Base-by-base conservation (phyloP, 2,113 vertebrate genomes). In the Puntigrus tetrazona region DNA sequence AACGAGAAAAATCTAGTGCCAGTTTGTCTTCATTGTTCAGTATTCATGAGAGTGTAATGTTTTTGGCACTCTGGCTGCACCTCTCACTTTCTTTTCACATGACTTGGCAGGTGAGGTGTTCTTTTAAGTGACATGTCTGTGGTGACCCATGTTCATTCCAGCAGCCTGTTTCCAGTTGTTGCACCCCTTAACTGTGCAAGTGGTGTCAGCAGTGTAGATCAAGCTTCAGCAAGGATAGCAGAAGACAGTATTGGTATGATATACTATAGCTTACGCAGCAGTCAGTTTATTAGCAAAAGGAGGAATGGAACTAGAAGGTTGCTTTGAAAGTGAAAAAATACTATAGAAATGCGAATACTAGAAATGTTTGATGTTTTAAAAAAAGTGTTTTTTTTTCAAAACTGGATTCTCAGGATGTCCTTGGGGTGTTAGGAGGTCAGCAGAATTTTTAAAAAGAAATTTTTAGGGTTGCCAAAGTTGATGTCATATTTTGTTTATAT, bases 161-260 rank as follows among this genome's bases (percentile, higher is more conserved):
- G 74, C 50, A 77, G 50, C 47, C 74, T 36, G 74, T 77, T 63
- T 63, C 8, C 16, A 29, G 25, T 79, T 45, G 36, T 79, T 79
- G 18, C 57, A 61, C 22, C 27, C 25, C 31, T 45, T 63, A 79
- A 43, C 36, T 63, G 50, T 38, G 20, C 43, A 16, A 25, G 20
- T 59, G 11, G 75, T 78, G 77, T 79, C n/a, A 79, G 77, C 57
- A 78, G 57, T 79, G 63, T 5, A 3, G 55, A 41, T 79, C 36
- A 29, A 45, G 31, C 25, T 59, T 78, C 13, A 29, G 57, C 25
- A 20, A 20, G 57, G 14, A 20, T 18, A 27, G 38, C 57, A 45
- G 7, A 78, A 78, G 61, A 22, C 20, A 27, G 31, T 43, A 11
- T 79, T 79, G 36, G 36, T 14, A 52, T 59, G 76, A n/a, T 59